A percentile compares a stretch with the other conserved stretches of the same genome.
These are phyloP conservation scores for Chauna torquata DNA, from an alignment of 2,113 vertebrate genomes.

Conservation along the genomic window DNA sequence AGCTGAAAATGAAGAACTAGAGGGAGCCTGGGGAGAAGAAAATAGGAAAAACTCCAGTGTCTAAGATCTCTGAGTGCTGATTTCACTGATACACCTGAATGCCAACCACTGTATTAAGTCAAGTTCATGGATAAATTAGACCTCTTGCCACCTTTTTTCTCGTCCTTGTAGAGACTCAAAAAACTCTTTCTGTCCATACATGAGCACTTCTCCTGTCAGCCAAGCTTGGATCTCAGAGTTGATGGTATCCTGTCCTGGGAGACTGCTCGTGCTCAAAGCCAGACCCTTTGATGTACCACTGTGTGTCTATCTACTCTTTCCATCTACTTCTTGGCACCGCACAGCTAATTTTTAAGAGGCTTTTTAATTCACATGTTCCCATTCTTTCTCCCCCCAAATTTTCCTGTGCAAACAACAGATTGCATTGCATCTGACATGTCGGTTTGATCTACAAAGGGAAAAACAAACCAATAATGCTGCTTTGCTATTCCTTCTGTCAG, in stretches of 20 bases:
- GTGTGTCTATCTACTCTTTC: background rate
- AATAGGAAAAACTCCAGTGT: background rate
- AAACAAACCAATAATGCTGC: slow-evolving; percentile 25
- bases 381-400: background rate
- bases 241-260: background rate
- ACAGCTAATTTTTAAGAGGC: background rate
- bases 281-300: background rate
- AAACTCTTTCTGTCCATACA: background rate
- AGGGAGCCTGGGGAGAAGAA: background rate
- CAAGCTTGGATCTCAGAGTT: background rate
- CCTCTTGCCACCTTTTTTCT: fast-evolving
- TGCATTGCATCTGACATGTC: slow-evolving; percentile 39
- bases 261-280: background rate
- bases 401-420: slow-evolving; percentile 63
- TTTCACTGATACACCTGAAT: background rate
- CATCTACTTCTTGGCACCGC: background rate
- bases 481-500: slow-evolving; percentile 58
- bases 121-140: background rate
- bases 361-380: slow-evolving; percentile 29
- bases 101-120: background rate
- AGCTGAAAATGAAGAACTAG: background rate
- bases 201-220: fast-evolving
- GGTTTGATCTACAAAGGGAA: background rate
- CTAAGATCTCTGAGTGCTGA: background rate
- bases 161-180: background rate